Conservation (phyloP, 1,140 invertebrate genomes). For the Ridgeia piscesae region DNA sequence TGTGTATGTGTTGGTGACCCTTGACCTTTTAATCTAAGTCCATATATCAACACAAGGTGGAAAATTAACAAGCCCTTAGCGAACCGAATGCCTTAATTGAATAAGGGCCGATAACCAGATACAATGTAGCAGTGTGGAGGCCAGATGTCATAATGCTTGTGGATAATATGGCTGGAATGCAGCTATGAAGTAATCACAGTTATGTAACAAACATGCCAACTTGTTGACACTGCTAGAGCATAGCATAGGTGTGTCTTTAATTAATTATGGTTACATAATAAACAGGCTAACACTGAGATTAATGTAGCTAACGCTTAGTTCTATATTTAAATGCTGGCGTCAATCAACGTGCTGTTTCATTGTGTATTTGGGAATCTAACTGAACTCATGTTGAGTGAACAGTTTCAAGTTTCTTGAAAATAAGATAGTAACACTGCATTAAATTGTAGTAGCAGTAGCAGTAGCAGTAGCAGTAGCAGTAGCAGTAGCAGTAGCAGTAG, state of each 20-base stretch:
- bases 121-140: not conserved
- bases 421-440: too few relatives aligned
- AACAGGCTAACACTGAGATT: not conserved
- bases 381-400: too few relatives aligned
- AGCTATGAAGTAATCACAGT: not conserved
- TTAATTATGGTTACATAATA: not conserved
- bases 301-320: not conserved
- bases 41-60: not conserved
- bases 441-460: too few relatives aligned
- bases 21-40: not conserved
- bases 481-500: too few relatives aligned
- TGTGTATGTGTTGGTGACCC: not conserved
- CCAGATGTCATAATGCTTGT: not conserved
- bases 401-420: too few relatives aligned
- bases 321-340: too few relatives aligned
- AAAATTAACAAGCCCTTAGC: too few relatives aligned
- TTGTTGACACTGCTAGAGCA: not conserved
- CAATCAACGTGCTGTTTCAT: too few relatives aligned
- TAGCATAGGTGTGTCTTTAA: not conserved
- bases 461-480: too few relatives aligned
- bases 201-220: not conserved
- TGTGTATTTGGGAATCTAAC: too few relatives aligned
- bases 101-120: not conserved
- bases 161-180: not conserved
- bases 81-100: not conserved